Evolutionary conservation across 35 echinoderm and acorn worm genomes (phyloP).

Genomic region (Lytechinus pictus): DNA sequence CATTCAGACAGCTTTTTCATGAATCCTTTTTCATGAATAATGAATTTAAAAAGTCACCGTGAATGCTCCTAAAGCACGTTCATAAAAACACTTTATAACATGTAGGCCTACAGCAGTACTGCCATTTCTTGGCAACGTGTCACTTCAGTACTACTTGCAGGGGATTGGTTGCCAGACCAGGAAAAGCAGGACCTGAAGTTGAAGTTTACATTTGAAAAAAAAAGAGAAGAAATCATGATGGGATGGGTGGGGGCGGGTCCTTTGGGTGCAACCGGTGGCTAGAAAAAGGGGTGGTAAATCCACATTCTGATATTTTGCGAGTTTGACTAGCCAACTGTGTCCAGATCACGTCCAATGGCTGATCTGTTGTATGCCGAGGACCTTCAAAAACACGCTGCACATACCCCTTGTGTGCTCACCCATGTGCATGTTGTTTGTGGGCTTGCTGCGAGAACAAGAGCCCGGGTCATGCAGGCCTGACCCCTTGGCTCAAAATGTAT

Average conservation of each 20-base stretch:
- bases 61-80: background rate
- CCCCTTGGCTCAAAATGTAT: constrained; percentile 31
- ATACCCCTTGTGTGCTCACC: constrained; percentile 38
- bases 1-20: background rate
- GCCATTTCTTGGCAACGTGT: background rate
- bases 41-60: background rate
- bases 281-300: background rate
- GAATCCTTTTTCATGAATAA: background rate
- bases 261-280: background rate
- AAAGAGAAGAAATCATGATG: background rate
- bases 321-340: constrained; percentile 54
- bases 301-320: background rate
- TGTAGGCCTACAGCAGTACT: background rate
- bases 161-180: background rate
- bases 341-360: constrained; percentile 26
- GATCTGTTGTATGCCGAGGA: constrained; percentile 15
- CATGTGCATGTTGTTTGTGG: constrained; percentile 56
- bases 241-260: background rate
- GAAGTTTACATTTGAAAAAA: background rate
- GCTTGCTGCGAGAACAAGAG: constrained; percentile 46
- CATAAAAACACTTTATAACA: background rate
- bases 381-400: constrained; percentile 26
- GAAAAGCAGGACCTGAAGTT: background rate
- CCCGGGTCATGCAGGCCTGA: constrained; percentile 34
- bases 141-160: background rate